Evolutionary conservation across 2,113 vertebrate genomes (phyloP).

Genomic region (Pollachius pollachius): DNA sequence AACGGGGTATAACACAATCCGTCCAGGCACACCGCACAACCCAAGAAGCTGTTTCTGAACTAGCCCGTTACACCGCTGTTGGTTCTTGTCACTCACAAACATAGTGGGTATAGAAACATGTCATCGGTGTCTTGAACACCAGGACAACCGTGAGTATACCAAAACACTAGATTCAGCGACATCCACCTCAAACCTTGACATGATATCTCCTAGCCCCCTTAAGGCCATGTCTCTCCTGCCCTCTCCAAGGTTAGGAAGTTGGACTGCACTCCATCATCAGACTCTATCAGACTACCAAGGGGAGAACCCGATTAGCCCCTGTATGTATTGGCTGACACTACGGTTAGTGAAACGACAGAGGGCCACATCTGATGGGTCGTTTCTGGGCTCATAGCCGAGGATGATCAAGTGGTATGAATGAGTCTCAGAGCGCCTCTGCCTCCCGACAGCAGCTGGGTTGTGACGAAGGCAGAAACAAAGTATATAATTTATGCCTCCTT

Average conservation of each 20-base stretch:
- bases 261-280: too few relatives aligned
- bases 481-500: slow-evolving; percentile 47
- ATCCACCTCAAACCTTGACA: not conserved
- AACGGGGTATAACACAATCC: too few relatives aligned
- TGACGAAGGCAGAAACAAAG: slow-evolving; percentile 27
- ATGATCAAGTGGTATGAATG: not conserved
- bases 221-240: too few relatives aligned
- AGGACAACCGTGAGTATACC: not conserved
- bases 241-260: too few relatives aligned
- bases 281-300: too few relatives aligned
- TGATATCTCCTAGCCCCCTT: not conserved
- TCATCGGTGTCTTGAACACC: not conserved
- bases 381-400: not conserved
- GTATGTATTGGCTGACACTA: not conserved
- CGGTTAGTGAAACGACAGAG: not conserved
- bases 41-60: not conserved
- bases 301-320: not conserved
- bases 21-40: too few relatives aligned
- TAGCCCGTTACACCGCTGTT: not conserved
- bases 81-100: not conserved
- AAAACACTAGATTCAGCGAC: not conserved
- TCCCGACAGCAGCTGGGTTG: slow-evolving; percentile 17
- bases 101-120: not conserved
- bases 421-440: not conserved
- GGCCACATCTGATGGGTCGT: not conserved